Evolutionary conservation across 2,888 invertebrate genomes (phyloP).

Genomic region (Drosophila formosana): DNA sequence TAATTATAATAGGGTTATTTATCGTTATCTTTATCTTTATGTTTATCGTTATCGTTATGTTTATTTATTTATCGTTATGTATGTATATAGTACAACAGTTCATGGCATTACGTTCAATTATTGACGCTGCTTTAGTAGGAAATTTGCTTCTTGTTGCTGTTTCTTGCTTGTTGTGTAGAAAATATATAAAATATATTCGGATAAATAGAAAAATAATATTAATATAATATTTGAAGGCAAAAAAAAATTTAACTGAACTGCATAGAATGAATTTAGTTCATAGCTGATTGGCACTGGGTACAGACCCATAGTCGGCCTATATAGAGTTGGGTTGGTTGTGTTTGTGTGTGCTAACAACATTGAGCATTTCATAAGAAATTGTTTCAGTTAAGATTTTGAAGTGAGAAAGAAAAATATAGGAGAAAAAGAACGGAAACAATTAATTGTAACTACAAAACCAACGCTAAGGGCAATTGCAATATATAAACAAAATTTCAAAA

Average conservation of each 20-base stretch:
- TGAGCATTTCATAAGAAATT: constrained; percentile 69
- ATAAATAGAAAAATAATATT: constrained; percentile 31
- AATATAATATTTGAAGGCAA: constrained; percentile 43
- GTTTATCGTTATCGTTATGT: constrained; percentile 31
- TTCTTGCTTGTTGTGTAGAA: constrained; percentile 14
- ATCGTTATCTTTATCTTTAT: constrained; percentile 37
- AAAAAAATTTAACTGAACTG: constrained; percentile 18
- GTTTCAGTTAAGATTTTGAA: constrained; percentile 40
- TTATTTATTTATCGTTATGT: constrained; percentile 29
- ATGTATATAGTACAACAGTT: constrained; percentile 70
- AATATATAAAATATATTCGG: constrained; percentile 41
- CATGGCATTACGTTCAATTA: constrained; percentile 62
- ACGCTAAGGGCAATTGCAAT: constrained; percentile 64
- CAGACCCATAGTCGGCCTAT: constrained; percentile 43
- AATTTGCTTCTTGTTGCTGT: constrained; percentile 32
- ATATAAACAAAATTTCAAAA: constrained; percentile 63
- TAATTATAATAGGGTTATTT: constrained; percentile 49
- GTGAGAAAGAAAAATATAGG: neutral
- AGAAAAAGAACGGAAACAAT: constrained; percentile 53
- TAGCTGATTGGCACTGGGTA: constrained; percentile 70
- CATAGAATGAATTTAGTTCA: constrained; percentile 35
- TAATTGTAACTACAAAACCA: constrained; percentile 66
- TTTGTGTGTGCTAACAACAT: constrained; percentile 54
- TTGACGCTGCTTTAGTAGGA: constrained; percentile 60
- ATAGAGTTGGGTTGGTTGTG: constrained; percentile 12